A percentile compares a stretch with the other conserved stretches of the same genome.
These are phyloP conservation scores for Eledone cirrhosa DNA, from an alignment of 2,888 invertebrate species.

Conservation along the genomic window DNA sequence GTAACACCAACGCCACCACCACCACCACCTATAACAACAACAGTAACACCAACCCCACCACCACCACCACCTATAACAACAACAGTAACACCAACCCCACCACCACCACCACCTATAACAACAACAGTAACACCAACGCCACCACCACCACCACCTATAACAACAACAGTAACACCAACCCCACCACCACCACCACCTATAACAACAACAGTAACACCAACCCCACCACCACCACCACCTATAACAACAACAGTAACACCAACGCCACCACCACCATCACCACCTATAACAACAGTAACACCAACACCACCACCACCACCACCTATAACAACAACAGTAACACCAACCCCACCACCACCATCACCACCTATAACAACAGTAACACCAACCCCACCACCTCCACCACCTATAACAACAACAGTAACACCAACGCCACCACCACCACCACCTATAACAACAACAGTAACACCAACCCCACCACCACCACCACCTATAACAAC, in stretches of 20 bases:
- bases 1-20: too few species aligned
- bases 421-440: neutral
- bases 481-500: too few species aligned
- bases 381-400: neutral
- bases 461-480: neutral
- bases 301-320: neutral
- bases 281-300: neutral
- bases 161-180: too few species aligned
- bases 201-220: too few species aligned
- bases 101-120: too few species aligned
- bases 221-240: neutral
- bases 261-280: neutral
- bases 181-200: too few species aligned
- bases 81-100: too few species aligned
- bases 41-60: too few species aligned
- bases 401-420: neutral
- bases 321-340: neutral
- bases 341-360: neutral
- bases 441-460: neutral
- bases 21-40: too few species aligned
- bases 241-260: neutral
- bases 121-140: too few species aligned
- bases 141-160: too few species aligned
- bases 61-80: too few species aligned
- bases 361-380: neutral